Conservation (phyloP, 2,113 vertebrate genomes). For the Lanius ludovicianus region DNA sequence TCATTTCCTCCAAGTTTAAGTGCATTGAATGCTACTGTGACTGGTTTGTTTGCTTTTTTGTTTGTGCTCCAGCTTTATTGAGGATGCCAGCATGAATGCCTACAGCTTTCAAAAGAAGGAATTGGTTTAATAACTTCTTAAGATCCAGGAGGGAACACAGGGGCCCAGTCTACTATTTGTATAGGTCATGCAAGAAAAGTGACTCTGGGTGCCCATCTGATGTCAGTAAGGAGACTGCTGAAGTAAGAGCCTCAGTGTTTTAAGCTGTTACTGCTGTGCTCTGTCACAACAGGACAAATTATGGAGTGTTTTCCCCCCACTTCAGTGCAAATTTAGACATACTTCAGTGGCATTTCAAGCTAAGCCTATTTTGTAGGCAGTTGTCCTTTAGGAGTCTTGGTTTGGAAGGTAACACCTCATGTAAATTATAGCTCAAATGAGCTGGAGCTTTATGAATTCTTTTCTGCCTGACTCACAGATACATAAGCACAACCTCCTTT, state of each 20-base stretch:
- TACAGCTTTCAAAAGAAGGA: slow-evolving; percentile 29
- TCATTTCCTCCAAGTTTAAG: slow-evolving; percentile 64
- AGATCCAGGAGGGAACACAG: not conserved
- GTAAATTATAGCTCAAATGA: not conserved
- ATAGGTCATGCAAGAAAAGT: slow-evolving; percentile 22
- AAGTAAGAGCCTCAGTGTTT: not conserved
- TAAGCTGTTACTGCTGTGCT: not conserved
- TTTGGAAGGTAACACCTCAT: slow-evolving; percentile 8
- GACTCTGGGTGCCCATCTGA: not conserved
- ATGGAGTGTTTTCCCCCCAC: not conserved
- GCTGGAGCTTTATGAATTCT: not conserved
- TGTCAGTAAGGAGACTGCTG: not conserved
- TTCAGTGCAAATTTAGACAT: not conserved
- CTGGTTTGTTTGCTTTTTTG: slow-evolving; percentile 45
- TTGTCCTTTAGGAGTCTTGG: not conserved
- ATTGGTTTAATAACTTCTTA: slow-evolving; percentile 48
- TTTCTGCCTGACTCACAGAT: not conserved
- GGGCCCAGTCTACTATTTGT: not conserved
- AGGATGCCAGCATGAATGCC: slow-evolving; percentile 51
- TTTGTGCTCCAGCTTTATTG: slow-evolving; percentile 45
- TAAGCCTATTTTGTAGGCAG: not conserved
- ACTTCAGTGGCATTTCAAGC: not conserved
- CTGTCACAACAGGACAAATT: not conserved
- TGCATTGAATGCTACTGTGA: slow-evolving; percentile 36
- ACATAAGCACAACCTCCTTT: not conserved